phyloP scores from a whole-genome alignment of 2,797 vertebrate genomes.

The Crenichthys baileyi region DNA sequence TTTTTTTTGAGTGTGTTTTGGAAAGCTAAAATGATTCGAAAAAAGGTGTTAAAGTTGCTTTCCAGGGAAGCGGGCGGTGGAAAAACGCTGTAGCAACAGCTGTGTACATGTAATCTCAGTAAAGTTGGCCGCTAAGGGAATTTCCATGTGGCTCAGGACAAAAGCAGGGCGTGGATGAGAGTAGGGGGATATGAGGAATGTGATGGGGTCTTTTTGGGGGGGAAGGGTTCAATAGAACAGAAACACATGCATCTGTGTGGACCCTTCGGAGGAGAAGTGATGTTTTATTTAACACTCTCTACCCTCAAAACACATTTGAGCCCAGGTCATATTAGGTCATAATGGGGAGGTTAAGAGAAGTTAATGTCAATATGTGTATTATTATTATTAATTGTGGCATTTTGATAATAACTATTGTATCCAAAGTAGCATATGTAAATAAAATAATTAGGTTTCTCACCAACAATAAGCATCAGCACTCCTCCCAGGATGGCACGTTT shows the following conservation, averaged over 20 bases:
- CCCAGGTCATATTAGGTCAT: slow-evolving; percentile 33
- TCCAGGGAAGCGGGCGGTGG: slow-evolving; percentile 24
- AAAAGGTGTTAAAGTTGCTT: slow-evolving; percentile 21
- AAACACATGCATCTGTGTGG: slow-evolving; percentile 22
- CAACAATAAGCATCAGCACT: slow-evolving; percentile 87
- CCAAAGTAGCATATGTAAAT: neutral
- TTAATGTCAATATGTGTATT: neutral
- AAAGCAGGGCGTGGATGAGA: slow-evolving; percentile 70
- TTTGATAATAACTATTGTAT: neutral
- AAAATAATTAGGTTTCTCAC: slow-evolving; percentile 76
- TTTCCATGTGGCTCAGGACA: slow-evolving; percentile 60
- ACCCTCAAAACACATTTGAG: slow-evolving; percentile 38
- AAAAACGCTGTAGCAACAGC: slow-evolving; percentile 34
- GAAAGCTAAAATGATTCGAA: slow-evolving; percentile 21
- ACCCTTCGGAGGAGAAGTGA: neutral
- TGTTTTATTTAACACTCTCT: slow-evolving; percentile 44
- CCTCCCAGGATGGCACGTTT: slow-evolving; percentile 89
- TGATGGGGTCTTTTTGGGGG: slow-evolving; percentile 33
- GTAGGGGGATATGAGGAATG: slow-evolving; percentile 73
- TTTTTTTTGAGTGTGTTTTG: neutral
- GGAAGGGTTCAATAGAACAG: slow-evolving; percentile 35
- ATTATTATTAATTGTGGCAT: neutral
- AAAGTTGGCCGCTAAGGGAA: slow-evolving; percentile 24
- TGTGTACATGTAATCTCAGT: slow-evolving; percentile 33
- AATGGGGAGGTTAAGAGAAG: neutral